phyloP scores from a whole-genome alignment of 2,113 vertebrate genomes.

The Hyperopisus bebe region DNA sequence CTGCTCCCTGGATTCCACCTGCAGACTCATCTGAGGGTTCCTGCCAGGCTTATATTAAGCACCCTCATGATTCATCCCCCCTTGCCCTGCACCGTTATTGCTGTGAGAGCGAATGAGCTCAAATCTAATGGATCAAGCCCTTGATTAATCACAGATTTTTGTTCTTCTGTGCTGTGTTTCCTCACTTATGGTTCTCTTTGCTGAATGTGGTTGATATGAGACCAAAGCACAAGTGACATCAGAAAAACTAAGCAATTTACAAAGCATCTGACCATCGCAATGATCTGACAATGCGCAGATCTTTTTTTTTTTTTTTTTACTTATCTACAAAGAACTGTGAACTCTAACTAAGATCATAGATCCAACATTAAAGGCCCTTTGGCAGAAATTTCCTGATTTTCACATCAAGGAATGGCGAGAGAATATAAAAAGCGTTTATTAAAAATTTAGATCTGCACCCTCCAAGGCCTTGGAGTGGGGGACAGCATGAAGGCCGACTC shows the following conservation, averaged over 20 bases:
- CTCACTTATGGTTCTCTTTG: neutral
- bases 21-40: neutral
- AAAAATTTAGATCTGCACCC: neutral
- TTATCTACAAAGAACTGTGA: neutral
- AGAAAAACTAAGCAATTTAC: neutral
- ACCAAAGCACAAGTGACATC: neutral
- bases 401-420: neutral
- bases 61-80: neutral
- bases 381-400: neutral
- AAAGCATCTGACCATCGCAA: neutral
- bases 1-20: neutral
- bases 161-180: neutral
- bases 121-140: conserved; percentile 2
- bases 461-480: neutral
- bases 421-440: conserved; percentile 1
- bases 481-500: neutral
- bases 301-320: neutral
- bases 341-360: neutral
- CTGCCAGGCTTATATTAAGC: neutral
- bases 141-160: conserved; percentile 4
- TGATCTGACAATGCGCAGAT: neutral
- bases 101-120: neutral
- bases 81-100: neutral
- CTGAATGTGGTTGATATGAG: neutral
- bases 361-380: conserved; percentile 1